Conservation (phyloP, 2,888 invertebrate genomes). For the Linnaemya vulpina region DNA sequence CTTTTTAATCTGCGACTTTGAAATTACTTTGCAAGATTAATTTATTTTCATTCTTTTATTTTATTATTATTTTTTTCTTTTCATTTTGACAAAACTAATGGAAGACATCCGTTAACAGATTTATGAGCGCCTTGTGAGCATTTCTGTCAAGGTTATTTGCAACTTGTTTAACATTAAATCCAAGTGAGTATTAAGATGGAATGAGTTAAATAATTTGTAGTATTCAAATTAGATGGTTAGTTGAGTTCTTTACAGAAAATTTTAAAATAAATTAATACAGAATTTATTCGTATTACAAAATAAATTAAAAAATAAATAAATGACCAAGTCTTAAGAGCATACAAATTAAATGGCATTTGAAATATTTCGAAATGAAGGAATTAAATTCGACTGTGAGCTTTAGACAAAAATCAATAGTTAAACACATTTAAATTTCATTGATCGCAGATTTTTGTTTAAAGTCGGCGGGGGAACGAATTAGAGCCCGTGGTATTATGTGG, state of each 20-base stretch:
- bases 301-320: too few species aligned
- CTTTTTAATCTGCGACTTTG: conserved; percentile 16
- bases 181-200: not conserved
- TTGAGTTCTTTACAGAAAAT: not conserved
- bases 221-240: conserved; percentile 43
- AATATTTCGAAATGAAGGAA: not conserved
- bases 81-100: conserved; percentile 53
- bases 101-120: conserved; percentile 68
- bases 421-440: too few species aligned
- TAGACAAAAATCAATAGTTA: too few species aligned
- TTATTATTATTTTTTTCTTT: not conserved
- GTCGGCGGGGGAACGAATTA: too few species aligned
- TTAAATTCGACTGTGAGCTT: too few species aligned
- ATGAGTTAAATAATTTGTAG: conserved; percentile 18
- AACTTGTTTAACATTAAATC: conserved; percentile 49
- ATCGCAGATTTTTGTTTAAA: too few species aligned
- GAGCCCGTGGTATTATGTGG: too few species aligned
- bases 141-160: conserved; percentile 64
- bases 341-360: not conserved
- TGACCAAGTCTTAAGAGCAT: not conserved
- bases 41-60: not conserved
- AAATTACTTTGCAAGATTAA: conserved; percentile 27
- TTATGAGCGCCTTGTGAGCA: conserved; percentile 60
- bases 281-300: not conserved
- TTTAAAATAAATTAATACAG: not conserved